Base-by-base conservation (phyloP, 1,140 invertebrate species). In the Chymomyza costata region DNA sequence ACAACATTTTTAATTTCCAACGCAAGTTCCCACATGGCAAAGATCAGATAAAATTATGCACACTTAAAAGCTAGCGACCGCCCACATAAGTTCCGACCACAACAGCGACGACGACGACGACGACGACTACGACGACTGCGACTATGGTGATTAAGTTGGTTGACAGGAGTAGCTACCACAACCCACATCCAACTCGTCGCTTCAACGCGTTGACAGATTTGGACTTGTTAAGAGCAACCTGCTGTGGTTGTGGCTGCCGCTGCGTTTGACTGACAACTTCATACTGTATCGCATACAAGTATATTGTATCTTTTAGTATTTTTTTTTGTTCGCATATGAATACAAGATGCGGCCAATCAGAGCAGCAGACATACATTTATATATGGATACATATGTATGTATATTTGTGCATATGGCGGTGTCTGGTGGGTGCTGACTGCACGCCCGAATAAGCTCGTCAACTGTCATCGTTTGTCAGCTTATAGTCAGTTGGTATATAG, bases 401-500 rank as follows among this genome's bases (percentile, higher is more conserved):
- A 5, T 6, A 10, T 28, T 28, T 28, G 25, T 28, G 5, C 5
- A 10, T 28, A 28, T 6, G 10, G 25, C 10, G 25, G 25, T 28
- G 25, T 10, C 25, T 28, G 10, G n/a, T n/a, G n/a, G n/a, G n/a
- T n/a, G n/a, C n/a, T n/a, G n/a, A n/a, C n/a, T n/a, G 64, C 68
- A 80, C 73, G 74, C 74, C 81, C 74, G 74, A 64, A 68, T 68
- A 34, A 71, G 39, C 64, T 55, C 68, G 78, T 83, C 73, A 76
- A 83, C 80, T 83, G 80, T 83, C 80, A 83, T 83, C 80, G 80
- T 83, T 83, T 83, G 80, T 83, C 80, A 83, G 80, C 74, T 83
- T 83, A 83, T 80, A 58, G 73, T n/a, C n/a, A n/a, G n/a, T n/a
- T n/a, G n/a, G n/a, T n/a, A 58, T 46, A 56, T 44, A 62, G 46